These are phyloP conservation scores for Cherax quadricarinatus DNA, from an alignment of 1,140 invertebrate species.

Conservation along the genomic window DNA sequence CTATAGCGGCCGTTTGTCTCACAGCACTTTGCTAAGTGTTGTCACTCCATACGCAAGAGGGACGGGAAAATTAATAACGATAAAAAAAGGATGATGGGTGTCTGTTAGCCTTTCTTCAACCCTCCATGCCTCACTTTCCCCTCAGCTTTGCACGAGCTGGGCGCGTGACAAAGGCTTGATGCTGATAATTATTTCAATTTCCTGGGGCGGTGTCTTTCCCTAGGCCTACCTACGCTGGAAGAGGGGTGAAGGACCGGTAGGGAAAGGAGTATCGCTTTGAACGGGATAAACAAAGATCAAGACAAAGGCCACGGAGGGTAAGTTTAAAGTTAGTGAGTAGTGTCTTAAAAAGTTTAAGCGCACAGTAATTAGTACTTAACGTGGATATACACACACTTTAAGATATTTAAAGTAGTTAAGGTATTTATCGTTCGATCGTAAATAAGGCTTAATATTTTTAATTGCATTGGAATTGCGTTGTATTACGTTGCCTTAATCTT, in stretches of 20 bases:
- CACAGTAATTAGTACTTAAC: no score
- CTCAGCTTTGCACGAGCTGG: slow-evolving; percentile 52
- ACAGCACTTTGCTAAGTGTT: neutral
- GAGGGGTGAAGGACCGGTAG: neutral
- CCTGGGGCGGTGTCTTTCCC: slow-evolving; percentile 65
- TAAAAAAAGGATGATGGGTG: neutral
- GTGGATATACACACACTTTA: no score
- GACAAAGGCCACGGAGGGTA: slow-evolving; percentile 12
- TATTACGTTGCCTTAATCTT: no score
- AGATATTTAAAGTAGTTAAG: no score
- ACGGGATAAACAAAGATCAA: slow-evolving; percentile 12
- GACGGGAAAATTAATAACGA: no score
- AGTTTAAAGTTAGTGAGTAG: neutral
- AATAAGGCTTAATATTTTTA: no score
- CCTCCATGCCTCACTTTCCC: neutral
- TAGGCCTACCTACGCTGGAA: slow-evolving; percentile 56
- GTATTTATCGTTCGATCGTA: no score
- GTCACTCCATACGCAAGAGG: neutral
- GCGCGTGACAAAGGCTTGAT: slow-evolving; percentile 68
- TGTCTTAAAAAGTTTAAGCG: no score
- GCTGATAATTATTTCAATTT: slow-evolving; percentile 71
- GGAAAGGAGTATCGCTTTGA: neutral
- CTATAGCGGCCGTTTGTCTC: neutral
- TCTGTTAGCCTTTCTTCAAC: neutral
- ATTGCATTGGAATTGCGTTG: no score